Base-by-base conservation (phyloP, 1,140 invertebrate genomes). In the Pteromalus puparum region DNA sequence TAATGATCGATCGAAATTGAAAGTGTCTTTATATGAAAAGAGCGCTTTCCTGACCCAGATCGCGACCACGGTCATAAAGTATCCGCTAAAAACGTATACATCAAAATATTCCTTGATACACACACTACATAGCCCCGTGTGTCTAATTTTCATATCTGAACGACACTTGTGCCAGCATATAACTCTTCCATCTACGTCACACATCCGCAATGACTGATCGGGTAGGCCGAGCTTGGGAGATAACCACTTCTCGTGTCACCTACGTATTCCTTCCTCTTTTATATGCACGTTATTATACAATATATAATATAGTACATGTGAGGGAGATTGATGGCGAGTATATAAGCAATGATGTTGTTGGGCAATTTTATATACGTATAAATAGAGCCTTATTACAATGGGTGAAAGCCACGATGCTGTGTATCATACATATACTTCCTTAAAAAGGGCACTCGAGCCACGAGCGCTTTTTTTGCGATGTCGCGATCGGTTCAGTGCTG, bases 371-470 rank as follows among this genome's bases (percentile, higher is more conserved):
- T 42, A 42, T 7, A 4, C n/a, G 7, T 30, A 46, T 42, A 46
- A 72, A 28, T 48, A 68, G 42, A 68, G 42, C 38, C 38, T 46
- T 48, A 26, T 26, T 38, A 70, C 34, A 73, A 73, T 73, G 18
- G 72, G 72, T 73, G 72, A 73, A 73, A 73, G 72, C 67, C 10
- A 30, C 68, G 26, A 10, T 13, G 68, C 7, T 68, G 67, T 26
- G 67, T 26, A 15, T 53, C 1, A 1, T 15, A 6, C 1, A 6
- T 0, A 0, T 18, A n/a, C 68, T 73, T 38, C 12, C 72, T 73
- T 73, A 38, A 73, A 73, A 73, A 73, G 72, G 34, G 68, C 26
- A 70, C 10, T 70, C 26, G 67, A 15, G 67, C 26, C 67, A 68
- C 67, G 67, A 26, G 21, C n/a, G 67, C 5, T 28, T 68, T 68